Evolutionary conservation across 2,888 invertebrate genomes (phyloP).

Genomic region (Caprella mutica): DNA sequence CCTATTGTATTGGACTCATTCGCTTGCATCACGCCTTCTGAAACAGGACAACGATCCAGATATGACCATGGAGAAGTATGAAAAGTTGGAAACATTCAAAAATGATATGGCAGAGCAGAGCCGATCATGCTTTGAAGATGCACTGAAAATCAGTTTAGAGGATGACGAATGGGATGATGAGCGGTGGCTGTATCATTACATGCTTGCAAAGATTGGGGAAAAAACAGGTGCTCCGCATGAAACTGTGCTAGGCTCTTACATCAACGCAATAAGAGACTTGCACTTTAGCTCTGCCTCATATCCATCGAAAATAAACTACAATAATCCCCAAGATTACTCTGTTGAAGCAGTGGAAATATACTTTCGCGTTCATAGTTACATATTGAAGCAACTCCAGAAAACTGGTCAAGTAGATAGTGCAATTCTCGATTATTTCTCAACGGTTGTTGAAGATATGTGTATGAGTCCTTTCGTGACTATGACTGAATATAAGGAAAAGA

Average conservation of each 20-base stretch:
- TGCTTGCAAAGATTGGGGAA: slow-evolving; percentile 90
- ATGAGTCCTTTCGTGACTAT: slow-evolving; percentile 39
- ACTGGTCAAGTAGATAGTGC: slow-evolving; percentile 20
- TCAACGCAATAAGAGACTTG: slow-evolving; percentile 60
- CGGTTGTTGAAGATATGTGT: slow-evolving; percentile 23
- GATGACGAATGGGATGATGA: slow-evolving; percentile 60
- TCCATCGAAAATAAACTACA: slow-evolving; percentile 74
- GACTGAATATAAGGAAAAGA: slow-evolving; percentile 36
- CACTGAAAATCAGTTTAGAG: slow-evolving; percentile 44
- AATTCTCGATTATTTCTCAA: slow-evolving; percentile 21
- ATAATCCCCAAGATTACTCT: slow-evolving; percentile 65
- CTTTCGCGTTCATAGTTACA: slow-evolving; percentile 70
- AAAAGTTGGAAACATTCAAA: slow-evolving; percentile 61
- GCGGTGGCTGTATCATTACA: slow-evolving; percentile 83
- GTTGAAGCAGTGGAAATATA: slow-evolving; percentile 73
- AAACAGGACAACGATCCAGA: slow-evolving; percentile 43
- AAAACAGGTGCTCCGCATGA: slow-evolving; percentile 65
- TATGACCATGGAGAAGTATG: slow-evolving; percentile 44
- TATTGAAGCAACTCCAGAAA: slow-evolving; percentile 63
- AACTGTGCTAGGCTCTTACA: slow-evolving; percentile 65
- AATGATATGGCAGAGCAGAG: slow-evolving; percentile 65
- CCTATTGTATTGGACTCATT: slow-evolving; percentile 78
- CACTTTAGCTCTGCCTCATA: slow-evolving; percentile 70
- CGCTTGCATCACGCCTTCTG: slow-evolving; percentile 72
- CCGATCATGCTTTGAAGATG: slow-evolving; percentile 60